phyloP scores from a whole-genome alignment of 2,113 vertebrate genomes.

The Ancistrus triradiatus region DNA sequence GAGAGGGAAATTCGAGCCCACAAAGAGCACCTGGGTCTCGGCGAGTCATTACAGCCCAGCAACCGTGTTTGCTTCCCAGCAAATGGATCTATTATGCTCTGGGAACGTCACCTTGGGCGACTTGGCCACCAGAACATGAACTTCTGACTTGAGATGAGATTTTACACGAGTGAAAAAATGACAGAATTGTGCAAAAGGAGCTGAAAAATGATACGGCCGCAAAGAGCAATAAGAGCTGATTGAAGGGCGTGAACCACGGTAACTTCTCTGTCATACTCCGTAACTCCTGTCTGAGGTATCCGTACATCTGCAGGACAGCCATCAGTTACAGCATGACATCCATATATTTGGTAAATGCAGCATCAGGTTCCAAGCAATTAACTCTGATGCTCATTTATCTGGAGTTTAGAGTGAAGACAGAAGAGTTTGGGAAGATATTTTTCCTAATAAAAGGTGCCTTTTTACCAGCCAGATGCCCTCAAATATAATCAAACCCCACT shows the following conservation, averaged over 20 bases:
- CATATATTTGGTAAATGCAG: constrained; percentile 3
- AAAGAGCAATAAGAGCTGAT: not conserved
- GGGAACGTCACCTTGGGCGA: constrained; percentile 20
- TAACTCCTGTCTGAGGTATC: not conserved
- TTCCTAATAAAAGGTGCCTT: too few species aligned
- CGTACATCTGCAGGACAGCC: constrained; percentile 4
- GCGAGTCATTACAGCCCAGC: constrained; percentile 38
- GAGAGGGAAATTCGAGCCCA: constrained; percentile 48
- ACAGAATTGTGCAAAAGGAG: not conserved
- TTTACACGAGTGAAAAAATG: constrained; percentile 15
- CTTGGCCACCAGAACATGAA: constrained; percentile 12
- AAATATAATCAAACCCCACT: too few species aligned
- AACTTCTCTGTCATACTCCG: not conserved
- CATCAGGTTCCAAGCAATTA: not conserved
- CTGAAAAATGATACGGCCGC: constrained; percentile 8
- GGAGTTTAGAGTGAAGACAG: constrained; percentile 1
- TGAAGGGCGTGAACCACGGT: not conserved
- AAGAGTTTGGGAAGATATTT: too few species aligned
- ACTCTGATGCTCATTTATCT: not conserved
- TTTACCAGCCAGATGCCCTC: too few species aligned
- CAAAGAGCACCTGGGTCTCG: constrained; percentile 51
- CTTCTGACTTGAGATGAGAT: constrained; percentile 8
- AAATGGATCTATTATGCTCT: constrained; percentile 20
- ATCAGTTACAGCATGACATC: constrained; percentile 5
- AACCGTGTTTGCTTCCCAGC: constrained; percentile 18